A percentile compares a stretch with the other conserved stretches of the same genome.
Conservation (phyloP, 1,140 invertebrate species). For the Octopus sinensis region DNA sequence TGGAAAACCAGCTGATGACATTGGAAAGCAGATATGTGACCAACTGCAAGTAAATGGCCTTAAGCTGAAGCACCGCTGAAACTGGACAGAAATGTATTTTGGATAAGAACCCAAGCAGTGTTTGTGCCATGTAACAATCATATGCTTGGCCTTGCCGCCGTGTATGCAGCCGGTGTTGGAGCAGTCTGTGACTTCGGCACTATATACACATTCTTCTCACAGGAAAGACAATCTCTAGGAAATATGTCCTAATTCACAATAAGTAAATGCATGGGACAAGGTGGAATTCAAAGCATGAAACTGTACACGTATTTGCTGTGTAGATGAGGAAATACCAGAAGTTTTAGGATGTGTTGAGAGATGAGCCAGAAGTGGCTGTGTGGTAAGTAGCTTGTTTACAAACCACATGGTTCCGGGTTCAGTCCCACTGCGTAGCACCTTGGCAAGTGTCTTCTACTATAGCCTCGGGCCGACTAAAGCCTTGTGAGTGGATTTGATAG, state of each 20-base stretch:
- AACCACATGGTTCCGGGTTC: too few relatives aligned
- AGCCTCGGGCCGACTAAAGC: too few relatives aligned
- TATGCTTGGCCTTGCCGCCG: background rate
- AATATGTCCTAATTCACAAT: background rate
- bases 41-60: background rate
- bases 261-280: background rate
- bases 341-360: conserved; percentile 3
- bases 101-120: conserved; percentile 4
- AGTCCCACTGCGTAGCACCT: too few relatives aligned
- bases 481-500: too few relatives aligned
- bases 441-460: too few relatives aligned
- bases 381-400: too few relatives aligned
- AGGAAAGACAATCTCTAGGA: background rate
- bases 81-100: conserved; percentile 5
- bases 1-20: background rate
- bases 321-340: too few relatives aligned
- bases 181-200: background rate
- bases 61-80: background rate
- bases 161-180: background rate
- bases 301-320: conserved; percentile 7
- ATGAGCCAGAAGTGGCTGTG: too few relatives aligned
- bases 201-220: background rate
- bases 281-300: conserved; percentile 7
- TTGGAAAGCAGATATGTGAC: background rate
- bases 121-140: conserved; percentile 8